Percentiles rank a stretch among this genome's conserved stretches.
phyloP scores from a whole-genome alignment of 1,140 invertebrate species.

The Lepidurus apus region DNA sequence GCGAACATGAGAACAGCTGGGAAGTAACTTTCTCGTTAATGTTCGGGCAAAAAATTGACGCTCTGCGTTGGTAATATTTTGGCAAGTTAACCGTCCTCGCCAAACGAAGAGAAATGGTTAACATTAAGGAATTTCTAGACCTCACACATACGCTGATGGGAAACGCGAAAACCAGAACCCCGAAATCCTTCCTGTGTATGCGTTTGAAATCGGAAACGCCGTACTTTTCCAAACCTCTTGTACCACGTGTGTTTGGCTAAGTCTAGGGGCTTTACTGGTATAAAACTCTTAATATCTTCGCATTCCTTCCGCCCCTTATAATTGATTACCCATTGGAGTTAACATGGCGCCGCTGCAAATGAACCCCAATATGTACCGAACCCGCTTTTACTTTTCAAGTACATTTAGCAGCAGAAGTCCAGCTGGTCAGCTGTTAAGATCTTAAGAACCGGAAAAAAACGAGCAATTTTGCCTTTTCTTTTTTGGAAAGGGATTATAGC shows the following conservation, averaged over 20 bases:
- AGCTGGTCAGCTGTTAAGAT: conserved; percentile 12
- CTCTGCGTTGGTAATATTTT: conserved; percentile 5
- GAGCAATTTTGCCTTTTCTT: not conserved
- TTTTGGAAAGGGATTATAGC: not conserved
- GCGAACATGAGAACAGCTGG: conserved; percentile 21
- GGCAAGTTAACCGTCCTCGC: not conserved
- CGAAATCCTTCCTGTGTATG: not conserved
- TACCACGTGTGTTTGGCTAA: conserved; percentile 7
- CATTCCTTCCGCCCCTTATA: conserved; percentile 13
- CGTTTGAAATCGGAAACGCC: conserved; percentile 16
- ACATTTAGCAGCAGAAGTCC: not conserved
- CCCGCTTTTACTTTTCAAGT: not conserved
- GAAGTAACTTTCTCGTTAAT: not conserved
- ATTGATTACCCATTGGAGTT: not conserved
- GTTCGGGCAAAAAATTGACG: not conserved
- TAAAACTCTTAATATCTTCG: not conserved
- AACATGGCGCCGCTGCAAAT: not conserved
- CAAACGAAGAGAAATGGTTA: not conserved
- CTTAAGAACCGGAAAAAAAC: not conserved
- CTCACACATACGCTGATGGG: not conserved
- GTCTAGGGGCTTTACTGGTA: not conserved
- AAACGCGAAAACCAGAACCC: not conserved
- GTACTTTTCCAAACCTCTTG: not conserved
- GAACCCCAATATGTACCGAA: not conserved
- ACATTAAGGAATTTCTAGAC: not conserved